These are phyloP conservation scores for Hermaeophaga mercurialis DNA, from an alignment of 2,888 invertebrate species.

Conservation along the genomic window DNA sequence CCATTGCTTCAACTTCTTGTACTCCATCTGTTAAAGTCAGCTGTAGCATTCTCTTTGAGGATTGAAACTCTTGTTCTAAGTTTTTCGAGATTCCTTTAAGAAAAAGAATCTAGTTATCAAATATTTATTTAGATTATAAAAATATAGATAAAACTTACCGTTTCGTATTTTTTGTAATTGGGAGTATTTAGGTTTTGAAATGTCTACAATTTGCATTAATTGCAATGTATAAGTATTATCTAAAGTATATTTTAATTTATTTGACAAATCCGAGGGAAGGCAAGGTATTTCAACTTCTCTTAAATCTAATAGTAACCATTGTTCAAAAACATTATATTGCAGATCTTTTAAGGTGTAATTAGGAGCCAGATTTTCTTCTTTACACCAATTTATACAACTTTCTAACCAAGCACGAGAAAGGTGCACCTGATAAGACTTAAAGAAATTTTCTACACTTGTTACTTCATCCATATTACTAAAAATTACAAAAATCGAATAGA, in stretches of 20 bases:
- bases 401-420: slow-evolving; percentile 50
- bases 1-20: slow-evolving; percentile 72
- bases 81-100: slow-evolving; percentile 58
- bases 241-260: slow-evolving; percentile 56
- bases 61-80: slow-evolving; percentile 61
- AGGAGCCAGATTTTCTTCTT: slow-evolving; percentile 54
- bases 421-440: slow-evolving; percentile 36
- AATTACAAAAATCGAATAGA: slow-evolving; percentile 10
- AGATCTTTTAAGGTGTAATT: slow-evolving; percentile 60
- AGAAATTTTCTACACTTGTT: slow-evolving; percentile 34
- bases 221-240: slow-evolving; percentile 67
- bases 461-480: slow-evolving; percentile 33
- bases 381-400: slow-evolving; percentile 63
- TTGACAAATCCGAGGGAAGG: slow-evolving; percentile 63
- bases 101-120: too few species aligned
- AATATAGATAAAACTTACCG: slow-evolving; percentile 32
- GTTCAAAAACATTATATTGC: slow-evolving; percentile 64
- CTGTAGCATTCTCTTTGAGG: slow-evolving; percentile 70
- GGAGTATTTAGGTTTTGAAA: slow-evolving; percentile 61
- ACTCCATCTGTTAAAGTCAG: slow-evolving; percentile 76
- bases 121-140: neutral
- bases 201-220: slow-evolving; percentile 65
- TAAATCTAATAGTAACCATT: slow-evolving; percentile 71
- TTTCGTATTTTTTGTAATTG: slow-evolving; percentile 59
- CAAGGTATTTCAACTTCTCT: slow-evolving; percentile 67